These are phyloP conservation scores for Paedocypris micromegethes DNA, from an alignment of 2,797 vertebrate species.

Conservation along the genomic window DNA sequence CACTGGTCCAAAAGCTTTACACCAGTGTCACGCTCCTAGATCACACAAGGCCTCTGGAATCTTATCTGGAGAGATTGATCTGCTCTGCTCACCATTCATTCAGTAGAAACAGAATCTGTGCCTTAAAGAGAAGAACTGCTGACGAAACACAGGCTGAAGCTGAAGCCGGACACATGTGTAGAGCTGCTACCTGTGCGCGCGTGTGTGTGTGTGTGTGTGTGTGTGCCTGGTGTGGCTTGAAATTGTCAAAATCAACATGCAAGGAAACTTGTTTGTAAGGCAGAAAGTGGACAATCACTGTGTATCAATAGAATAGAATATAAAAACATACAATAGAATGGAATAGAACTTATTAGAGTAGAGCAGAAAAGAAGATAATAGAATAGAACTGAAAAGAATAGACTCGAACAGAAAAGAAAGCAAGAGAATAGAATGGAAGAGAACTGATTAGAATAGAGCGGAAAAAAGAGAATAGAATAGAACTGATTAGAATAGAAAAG, in stretches of 20 bases:
- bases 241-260: neutral
- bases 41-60: conserved; percentile 1
- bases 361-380: too few species aligned
- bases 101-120: conserved; percentile 9
- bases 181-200: conserved; percentile 10
- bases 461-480: too few species aligned
- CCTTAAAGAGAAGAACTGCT: conserved; percentile 15
- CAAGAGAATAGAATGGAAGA: too few species aligned
- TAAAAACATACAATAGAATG: too few species aligned
- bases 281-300: too few species aligned
- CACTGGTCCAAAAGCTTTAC: neutral
- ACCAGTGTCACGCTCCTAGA: too few species aligned
- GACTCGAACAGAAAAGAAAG: too few species aligned
- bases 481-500: too few species aligned
- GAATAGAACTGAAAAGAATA: too few species aligned
- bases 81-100: conserved; percentile 22
- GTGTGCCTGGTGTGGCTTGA: conserved; percentile 2
- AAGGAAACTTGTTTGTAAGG: neutral
- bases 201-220: conserved; percentile 9
- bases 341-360: too few species aligned
- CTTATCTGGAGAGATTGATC: conserved; percentile 16
- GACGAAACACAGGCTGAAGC: neutral
- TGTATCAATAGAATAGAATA: too few species aligned
- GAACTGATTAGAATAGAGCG: too few species aligned
- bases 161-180: conserved; percentile 1